Evolutionary conservation across 2,797 vertebrate genomes (phyloP).

Genomic region (Zalophus californianus): DNA sequence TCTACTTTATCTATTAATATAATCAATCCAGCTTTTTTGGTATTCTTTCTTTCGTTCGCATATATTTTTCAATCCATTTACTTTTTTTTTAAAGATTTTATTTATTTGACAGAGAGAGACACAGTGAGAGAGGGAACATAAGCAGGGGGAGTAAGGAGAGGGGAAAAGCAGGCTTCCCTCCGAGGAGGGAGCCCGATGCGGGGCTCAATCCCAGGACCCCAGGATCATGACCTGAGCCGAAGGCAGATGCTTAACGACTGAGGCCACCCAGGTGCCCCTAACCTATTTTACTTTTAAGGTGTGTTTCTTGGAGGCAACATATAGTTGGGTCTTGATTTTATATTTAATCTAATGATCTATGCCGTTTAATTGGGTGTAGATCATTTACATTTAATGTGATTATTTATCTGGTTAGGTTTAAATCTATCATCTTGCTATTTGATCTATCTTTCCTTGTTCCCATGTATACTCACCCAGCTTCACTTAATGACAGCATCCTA

Average conservation of each 20-base stretch:
- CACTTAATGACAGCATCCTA: background rate
- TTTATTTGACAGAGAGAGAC: too few species aligned
- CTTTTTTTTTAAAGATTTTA: background rate
- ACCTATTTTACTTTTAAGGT: background rate
- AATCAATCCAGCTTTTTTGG: background rate
- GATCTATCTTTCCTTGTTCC: background rate
- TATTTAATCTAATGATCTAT: background rate
- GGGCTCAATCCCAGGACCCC: too few species aligned
- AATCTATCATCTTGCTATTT: background rate
- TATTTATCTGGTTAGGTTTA: background rate
- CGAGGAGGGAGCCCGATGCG: too few species aligned
- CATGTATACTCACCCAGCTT: background rate
- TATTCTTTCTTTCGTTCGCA: background rate
- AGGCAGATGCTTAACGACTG: too few species aligned
- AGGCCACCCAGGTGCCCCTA: too few species aligned
- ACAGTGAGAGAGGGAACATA: too few species aligned
- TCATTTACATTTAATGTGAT: constrained; percentile 4
- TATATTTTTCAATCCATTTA: constrained; percentile 29
- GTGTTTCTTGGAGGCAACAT: background rate
- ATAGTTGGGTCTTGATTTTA: background rate
- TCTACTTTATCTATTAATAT: background rate
- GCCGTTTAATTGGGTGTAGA: background rate
- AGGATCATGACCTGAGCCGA: too few species aligned
- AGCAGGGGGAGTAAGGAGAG: too few species aligned
- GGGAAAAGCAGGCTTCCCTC: too few species aligned